Conservation (phyloP, 2,888 invertebrate genomes). For the Malachius bipustulatus region DNA sequence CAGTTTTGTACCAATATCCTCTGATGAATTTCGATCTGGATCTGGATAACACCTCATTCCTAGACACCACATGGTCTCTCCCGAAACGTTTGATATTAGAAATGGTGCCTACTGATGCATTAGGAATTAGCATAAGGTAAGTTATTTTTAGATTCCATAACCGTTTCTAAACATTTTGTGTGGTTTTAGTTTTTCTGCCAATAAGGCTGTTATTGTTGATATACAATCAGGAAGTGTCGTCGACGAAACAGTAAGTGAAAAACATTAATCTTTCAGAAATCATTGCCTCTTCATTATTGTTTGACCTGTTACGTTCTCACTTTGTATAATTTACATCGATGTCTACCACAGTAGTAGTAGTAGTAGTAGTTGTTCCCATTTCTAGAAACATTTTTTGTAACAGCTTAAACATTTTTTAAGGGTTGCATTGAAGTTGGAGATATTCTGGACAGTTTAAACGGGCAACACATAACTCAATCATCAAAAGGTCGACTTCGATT, state of each 20-base stretch:
- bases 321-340: too few relatives aligned
- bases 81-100: conserved; percentile 43
- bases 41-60: conserved; percentile 45
- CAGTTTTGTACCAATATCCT: conserved; percentile 42
- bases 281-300: too few relatives aligned
- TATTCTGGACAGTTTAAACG: conserved; percentile 50
- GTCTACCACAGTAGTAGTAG: too few relatives aligned
- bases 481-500: conserved; percentile 39
- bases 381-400: too few relatives aligned
- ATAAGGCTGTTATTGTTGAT: conserved; percentile 46
- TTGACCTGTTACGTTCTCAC: too few relatives aligned
- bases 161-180: too few relatives aligned
- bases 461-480: conserved; percentile 37
- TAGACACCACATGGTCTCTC: conserved; percentile 51
- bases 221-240: conserved; percentile 48
- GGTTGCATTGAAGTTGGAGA: conserved; percentile 49
- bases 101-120: conserved; percentile 48
- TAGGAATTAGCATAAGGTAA: conserved; percentile 50
- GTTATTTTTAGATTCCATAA: too few relatives aligned
- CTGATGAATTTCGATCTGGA: conserved; percentile 42
- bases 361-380: too few relatives aligned
- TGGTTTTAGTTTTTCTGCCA: conserved; percentile 42
- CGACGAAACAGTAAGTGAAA: conserved; percentile 53
- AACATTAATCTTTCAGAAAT: too few relatives aligned
- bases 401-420: too few relatives aligned